Evolutionary conservation across 2,888 invertebrate species (phyloP), one percentile per base, ranked within the genome.

Genomic region (Spilarctia lutea): DNA sequence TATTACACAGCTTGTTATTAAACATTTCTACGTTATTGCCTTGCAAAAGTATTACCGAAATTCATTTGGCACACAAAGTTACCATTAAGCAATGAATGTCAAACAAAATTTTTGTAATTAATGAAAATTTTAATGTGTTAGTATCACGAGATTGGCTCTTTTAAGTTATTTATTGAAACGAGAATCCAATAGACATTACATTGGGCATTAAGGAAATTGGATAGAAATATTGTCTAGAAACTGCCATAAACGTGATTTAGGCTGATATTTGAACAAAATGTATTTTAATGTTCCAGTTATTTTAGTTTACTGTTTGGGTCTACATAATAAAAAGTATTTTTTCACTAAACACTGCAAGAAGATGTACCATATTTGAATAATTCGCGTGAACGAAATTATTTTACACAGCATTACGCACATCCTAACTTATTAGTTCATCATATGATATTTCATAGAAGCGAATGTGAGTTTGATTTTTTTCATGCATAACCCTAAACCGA

Each of bases 101-200:
- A 69, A 79, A 76, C 66, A 77, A 76, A 75, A 52, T 80, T 80
- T 78, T 63, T 63, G 72, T 81, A 72, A 81, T 82, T 70, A 73
- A 75, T 78, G 68, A 65, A 67, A 76, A 70, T 74, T 75, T 79
- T 74, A 74, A 82, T 78, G 72, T 72, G 39, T 27, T 45, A 75
- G 78, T 78, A 78, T 83, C 77, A 85, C 77, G 81, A 73, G 65
- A 78, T 73, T 30, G 2, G n/a, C 69, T 75, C n/a, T 68, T 81
- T 63, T 68, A 67, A 78, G 30, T 76, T 79, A 78, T 65, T 76
- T 81, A 76, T 67, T 67, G 35, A 52, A 68, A 80, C 65, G 56
- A 45, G 48, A 70, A 75, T 75, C 67, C 42, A 24, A 77, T 73
- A 76, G 71, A 75, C 45, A 65, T 76, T 79, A 68, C 72, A 80